A percentile compares a stretch with the other conserved stretches of the same genome.
Evolutionary conservation across 2,113 vertebrate genomes (phyloP).

Genomic region (Larimichthys polyactis): DNA sequence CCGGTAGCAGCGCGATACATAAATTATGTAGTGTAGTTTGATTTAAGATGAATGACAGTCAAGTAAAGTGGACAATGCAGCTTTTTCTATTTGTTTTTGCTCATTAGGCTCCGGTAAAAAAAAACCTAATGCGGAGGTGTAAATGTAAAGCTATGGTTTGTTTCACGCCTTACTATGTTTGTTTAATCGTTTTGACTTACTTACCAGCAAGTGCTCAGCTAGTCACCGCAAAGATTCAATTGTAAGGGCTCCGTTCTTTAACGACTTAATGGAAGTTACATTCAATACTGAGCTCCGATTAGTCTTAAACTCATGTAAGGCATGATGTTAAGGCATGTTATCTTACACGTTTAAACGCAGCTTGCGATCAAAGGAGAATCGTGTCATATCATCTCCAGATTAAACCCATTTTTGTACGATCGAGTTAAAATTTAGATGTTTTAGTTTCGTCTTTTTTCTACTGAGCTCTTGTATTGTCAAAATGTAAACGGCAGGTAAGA

Average conservation of each 20-base stretch:
- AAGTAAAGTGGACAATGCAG: constrained; percentile 3
- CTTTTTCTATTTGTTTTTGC: constrained; percentile 9
- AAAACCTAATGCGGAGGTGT: neutral
- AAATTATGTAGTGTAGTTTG: constrained; percentile 5
- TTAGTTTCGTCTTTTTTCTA: constrained; percentile 11
- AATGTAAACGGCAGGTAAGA: constrained; percentile 15
- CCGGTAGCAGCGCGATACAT: neutral
- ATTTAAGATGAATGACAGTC: neutral
- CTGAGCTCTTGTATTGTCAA: constrained; percentile 24
- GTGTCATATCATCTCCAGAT: neutral
- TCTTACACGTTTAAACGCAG: constrained; percentile 1
- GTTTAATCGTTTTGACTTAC: constrained; percentile 1
- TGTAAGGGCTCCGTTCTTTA: constrained; percentile 57
- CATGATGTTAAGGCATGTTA: neutral
- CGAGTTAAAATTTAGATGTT: constrained; percentile 11
- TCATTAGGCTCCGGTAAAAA: neutral
- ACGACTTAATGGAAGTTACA: neutral
- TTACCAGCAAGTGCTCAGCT: constrained; percentile 43
- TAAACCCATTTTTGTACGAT: neutral
- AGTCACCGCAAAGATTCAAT: constrained; percentile 30
- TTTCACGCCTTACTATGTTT: constrained; percentile 39
- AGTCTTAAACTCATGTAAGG: neutral
- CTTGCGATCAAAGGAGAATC: neutral
- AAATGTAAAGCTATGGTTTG: constrained; percentile 16
- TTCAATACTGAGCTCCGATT: neutral